A percentile compares a stretch with the other conserved stretches of the same genome.
phyloP scores from a whole-genome alignment of 2,797 vertebrate genomes.

The Melanotaenia maccullochi region DNA sequence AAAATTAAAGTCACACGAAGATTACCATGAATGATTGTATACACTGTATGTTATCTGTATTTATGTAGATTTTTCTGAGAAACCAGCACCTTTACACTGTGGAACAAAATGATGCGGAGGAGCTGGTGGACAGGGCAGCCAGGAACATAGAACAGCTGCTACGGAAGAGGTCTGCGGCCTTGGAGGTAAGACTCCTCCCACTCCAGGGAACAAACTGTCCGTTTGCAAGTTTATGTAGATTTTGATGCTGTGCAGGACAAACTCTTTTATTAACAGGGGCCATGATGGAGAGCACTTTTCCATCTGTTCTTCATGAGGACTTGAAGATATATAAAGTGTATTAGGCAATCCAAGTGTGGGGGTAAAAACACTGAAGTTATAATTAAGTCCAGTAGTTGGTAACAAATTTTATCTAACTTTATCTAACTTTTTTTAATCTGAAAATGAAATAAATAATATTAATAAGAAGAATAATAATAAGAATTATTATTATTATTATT shows the following conservation, averaged over 20 bases:
- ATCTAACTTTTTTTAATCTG: background rate
- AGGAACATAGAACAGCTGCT: slow-evolving; percentile 95
- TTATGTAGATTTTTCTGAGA: slow-evolving; percentile 77
- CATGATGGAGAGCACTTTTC: slow-evolving; percentile 12
- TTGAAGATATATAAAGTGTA: background rate
- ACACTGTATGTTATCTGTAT: background rate
- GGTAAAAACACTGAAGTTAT: slow-evolving; percentile 1
- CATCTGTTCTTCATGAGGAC: slow-evolving; percentile 23
- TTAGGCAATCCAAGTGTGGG: slow-evolving; percentile 6
- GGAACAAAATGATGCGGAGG: slow-evolving; percentile 91
- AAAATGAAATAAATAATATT: background rate
- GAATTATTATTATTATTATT: too few relatives aligned
- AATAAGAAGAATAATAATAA: too few relatives aligned
- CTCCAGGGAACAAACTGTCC: slow-evolving; percentile 47
- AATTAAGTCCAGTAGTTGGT: background rate
- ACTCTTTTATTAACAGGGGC: slow-evolving; percentile 19
- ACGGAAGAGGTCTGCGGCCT: slow-evolving; percentile 91
- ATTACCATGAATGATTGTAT: background rate
- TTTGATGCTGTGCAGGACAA: slow-evolving; percentile 22
- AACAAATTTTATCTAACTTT: background rate
- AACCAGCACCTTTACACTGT: slow-evolving; percentile 88
- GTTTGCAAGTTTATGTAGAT: slow-evolving; percentile 35
- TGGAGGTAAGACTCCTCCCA: slow-evolving; percentile 86
- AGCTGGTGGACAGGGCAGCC: slow-evolving; percentile 93
- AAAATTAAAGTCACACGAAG: background rate